Evolutionary conservation across 2,888 invertebrate genomes (phyloP).

Genomic region (Eupithecia pulchellata): DNA sequence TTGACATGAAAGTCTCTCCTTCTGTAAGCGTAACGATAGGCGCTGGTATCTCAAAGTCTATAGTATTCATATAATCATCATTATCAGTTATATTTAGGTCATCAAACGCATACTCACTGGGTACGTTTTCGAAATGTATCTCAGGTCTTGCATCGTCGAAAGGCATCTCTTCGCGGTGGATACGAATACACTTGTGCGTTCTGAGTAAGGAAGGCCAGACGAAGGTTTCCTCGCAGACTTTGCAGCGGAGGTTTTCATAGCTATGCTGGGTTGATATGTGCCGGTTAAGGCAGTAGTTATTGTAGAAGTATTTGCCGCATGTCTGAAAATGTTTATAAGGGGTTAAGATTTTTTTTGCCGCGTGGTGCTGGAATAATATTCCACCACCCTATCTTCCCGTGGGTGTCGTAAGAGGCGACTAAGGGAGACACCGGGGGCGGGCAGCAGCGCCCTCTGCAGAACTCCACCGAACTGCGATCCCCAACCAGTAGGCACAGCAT

Average conservation of each 20-base stretch:
- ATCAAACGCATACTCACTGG: constrained; percentile 55
- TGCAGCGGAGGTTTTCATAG: constrained; percentile 58
- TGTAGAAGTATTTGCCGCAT: constrained; percentile 67
- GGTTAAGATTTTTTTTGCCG: too few relatives aligned
- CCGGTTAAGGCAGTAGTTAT: constrained; percentile 62
- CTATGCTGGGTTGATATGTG: constrained; percentile 64
- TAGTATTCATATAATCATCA: constrained; percentile 62
- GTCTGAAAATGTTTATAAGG: constrained; percentile 63
- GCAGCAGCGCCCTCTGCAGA: too few relatives aligned
- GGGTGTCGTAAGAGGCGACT: too few relatives aligned
- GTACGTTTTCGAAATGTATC: constrained; percentile 64
- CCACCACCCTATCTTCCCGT: too few relatives aligned
- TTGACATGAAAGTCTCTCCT: constrained; percentile 45
- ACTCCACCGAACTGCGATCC: too few relatives aligned
- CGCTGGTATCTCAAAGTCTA: constrained; percentile 75
- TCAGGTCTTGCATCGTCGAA: constrained; percentile 70
- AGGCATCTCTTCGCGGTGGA: constrained; percentile 63
- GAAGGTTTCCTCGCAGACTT: constrained; percentile 70
- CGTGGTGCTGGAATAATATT: too few relatives aligned
- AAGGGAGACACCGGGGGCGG: too few relatives aligned
- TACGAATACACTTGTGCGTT: constrained; percentile 67
- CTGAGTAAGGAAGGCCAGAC: constrained; percentile 67
- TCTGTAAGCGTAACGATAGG: constrained; percentile 69
- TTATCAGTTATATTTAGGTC: constrained; percentile 53
- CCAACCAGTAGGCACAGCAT: too few relatives aligned